phyloP scores from a whole-genome alignment of 2,797 vertebrate species.

The Betta splendens region DNA sequence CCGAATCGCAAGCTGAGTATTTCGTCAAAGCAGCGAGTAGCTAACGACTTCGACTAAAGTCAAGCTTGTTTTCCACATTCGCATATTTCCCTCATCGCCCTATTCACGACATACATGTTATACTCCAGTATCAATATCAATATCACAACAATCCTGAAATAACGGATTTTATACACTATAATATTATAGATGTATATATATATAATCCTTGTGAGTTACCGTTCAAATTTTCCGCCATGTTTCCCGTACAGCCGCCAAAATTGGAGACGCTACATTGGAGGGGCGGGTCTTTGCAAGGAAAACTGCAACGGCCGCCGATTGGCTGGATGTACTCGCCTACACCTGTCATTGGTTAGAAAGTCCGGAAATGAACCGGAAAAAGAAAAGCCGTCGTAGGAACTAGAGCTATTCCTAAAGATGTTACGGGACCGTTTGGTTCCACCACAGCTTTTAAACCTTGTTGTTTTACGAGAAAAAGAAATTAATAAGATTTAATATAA shows the following conservation, averaged over 20 bases:
- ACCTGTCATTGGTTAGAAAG: constrained; percentile 34
- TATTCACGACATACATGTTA: no score
- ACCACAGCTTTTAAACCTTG: no score
- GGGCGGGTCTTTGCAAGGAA: neutral
- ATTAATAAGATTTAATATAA: no score
- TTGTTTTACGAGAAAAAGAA: no score
- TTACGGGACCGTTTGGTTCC: no score
- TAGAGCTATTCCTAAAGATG: neutral
- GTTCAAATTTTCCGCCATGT: constrained; percentile 85
- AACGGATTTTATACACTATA: fast-evolving
- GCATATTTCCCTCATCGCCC: no score
- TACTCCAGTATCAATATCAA: no score
- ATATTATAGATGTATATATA: constrained; percentile 3
- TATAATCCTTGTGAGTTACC: constrained; percentile 56
- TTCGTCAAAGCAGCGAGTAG: neutral
- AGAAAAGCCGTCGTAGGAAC: neutral
- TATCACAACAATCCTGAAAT: fast-evolving
- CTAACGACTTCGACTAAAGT: neutral
- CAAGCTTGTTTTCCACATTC: no score
- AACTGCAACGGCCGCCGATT: constrained; percentile 42
- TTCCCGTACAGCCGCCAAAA: constrained; percentile 74
- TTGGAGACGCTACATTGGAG: constrained; percentile 7
- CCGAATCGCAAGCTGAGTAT: neutral
- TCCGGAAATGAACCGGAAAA: neutral
- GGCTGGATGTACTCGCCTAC: constrained; percentile 10